Percentiles rank a stretch among this genome's conserved stretches.
These are phyloP conservation scores for Papilio aristodemus DNA, from an alignment of 1,140 invertebrate species.

Conservation along the genomic window DNA sequence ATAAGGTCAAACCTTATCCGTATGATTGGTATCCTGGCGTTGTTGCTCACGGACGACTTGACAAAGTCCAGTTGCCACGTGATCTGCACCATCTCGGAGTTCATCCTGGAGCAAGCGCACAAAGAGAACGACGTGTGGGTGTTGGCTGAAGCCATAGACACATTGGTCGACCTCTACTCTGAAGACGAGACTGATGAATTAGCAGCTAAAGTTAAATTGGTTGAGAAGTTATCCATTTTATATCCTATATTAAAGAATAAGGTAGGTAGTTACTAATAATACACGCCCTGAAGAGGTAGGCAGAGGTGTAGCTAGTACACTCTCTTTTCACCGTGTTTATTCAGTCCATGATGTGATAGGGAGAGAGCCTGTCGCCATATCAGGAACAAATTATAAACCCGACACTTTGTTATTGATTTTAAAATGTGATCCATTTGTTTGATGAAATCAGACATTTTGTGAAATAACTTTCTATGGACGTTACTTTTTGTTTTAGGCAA, in stretches of 20 bases:
- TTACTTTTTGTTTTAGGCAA: constrained; percentile 74
- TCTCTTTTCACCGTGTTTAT: too few species aligned
- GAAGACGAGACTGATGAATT: constrained; percentile 87
- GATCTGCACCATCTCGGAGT: constrained; percentile 71
- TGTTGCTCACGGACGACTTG: constrained; percentile 64
- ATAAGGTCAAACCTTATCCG: constrained; percentile 86
- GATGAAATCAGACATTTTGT: too few species aligned
- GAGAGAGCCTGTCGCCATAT: too few species aligned
- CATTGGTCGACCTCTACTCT: constrained; percentile 88
- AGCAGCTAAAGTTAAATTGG: constrained; percentile 83
- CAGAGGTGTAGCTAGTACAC: too few species aligned
- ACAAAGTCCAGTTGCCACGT: constrained; percentile 62
- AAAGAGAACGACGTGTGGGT: constrained; percentile 84
- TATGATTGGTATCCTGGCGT: constrained; percentile 83
- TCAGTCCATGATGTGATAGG: too few species aligned
- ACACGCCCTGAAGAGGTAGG: too few species aligned
- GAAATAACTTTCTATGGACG: too few species aligned
- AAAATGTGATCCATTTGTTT: not conserved
- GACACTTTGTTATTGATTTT: too few species aligned
- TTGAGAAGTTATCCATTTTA: constrained; percentile 81
- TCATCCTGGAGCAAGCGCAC: constrained; percentile 80
- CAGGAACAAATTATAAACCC: too few species aligned
- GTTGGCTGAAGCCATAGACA: constrained; percentile 87
- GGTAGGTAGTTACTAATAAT: constrained; percentile 73
- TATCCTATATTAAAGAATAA: constrained; percentile 84